phyloP scores from a whole-genome alignment of 2,797 vertebrate species.

The Sphaeramia orbicularis region DNA sequence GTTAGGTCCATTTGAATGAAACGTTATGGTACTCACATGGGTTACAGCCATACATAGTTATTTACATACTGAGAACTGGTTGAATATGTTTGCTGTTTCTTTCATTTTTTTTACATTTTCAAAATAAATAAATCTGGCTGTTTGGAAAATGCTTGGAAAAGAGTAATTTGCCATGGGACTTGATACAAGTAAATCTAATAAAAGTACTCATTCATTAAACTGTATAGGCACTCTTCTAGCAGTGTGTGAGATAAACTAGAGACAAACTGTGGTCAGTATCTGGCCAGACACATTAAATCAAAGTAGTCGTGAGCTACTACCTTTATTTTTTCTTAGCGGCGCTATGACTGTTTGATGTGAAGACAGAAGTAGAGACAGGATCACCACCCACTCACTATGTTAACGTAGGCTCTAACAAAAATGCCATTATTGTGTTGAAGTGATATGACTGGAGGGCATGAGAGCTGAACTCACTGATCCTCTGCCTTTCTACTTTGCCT shows the following conservation, averaged over 20 bases:
- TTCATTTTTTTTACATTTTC: not conserved
- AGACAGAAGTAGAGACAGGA: slow-evolving; percentile 37
- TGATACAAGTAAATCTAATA: not conserved
- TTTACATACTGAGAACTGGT: too few species aligned
- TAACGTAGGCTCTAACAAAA: slow-evolving; percentile 48
- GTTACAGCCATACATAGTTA: too few species aligned
- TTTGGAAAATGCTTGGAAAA: too few species aligned
- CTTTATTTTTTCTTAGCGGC: slow-evolving; percentile 27
- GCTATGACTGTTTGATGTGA: slow-evolving; percentile 61
- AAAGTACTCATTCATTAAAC: not conserved
- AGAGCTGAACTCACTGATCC: slow-evolving; percentile 63
- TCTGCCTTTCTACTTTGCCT: slow-evolving; percentile 41
- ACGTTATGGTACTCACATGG: too few species aligned
- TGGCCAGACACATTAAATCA: slow-evolving; percentile 66
- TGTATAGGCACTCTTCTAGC: not conserved
- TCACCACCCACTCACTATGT: slow-evolving; percentile 11
- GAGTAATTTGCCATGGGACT: too few species aligned
- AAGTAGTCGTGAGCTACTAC: slow-evolving; percentile 68
- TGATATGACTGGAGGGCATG: slow-evolving; percentile 65
- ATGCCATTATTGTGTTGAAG: slow-evolving; percentile 55
- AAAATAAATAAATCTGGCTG: not conserved
- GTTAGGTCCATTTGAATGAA: too few species aligned
- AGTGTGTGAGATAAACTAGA: not conserved
- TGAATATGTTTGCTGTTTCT: too few species aligned
- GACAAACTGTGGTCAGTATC: slow-evolving; percentile 21